Base-by-base conservation (phyloP, 2,888 invertebrate genomes). In the Zygaena filipendulae region DNA sequence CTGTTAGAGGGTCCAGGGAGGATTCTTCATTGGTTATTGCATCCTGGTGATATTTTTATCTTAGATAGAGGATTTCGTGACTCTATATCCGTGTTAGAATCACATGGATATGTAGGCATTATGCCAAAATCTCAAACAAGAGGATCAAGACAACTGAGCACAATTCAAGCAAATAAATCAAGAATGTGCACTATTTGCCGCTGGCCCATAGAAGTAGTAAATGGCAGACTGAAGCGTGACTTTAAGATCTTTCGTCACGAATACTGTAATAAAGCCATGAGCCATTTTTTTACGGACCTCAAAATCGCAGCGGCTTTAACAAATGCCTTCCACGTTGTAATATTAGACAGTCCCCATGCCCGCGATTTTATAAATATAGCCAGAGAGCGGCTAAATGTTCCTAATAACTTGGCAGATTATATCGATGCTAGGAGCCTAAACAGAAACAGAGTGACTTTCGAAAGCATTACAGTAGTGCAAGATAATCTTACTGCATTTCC, bases 231-330 rank as follows among this genome's bases (percentile, higher is more conserved):
- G 4, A 16, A 16, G 7, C 4, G 16, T 6, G 16, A 16, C 7
- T 16, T 16, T 16, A 28, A 28, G 23, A 23, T 28, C 16, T 28
- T 28, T 16, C 8, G 28, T 10, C 28, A 28, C 13, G 22, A 14
- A 22, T 28, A 22, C 11, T 22, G 14, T 16, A 28, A 22, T 22
- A 11, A 21, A 11, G 16, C 28, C 11, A 22, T 14, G 22, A 14
- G 11, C 3, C 11, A 33, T 13, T 27, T 30, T 26, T 27, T 23
- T 13, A 24, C 29, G 16, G 35, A 36, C 14, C 23, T 36, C 22
- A 16, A 16, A 14, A 36, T 36, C 19, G 32, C 35, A 23, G 35
- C 32, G 14, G 35, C 35, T 3, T n/a, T 36, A 20, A 36, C 21
- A 2, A 36, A 32, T 28, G 27, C 22, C 16, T 32, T 32, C 13